phyloP scores from a whole-genome alignment of 2,888 invertebrate genomes.

The Archips xylosteana region DNA sequence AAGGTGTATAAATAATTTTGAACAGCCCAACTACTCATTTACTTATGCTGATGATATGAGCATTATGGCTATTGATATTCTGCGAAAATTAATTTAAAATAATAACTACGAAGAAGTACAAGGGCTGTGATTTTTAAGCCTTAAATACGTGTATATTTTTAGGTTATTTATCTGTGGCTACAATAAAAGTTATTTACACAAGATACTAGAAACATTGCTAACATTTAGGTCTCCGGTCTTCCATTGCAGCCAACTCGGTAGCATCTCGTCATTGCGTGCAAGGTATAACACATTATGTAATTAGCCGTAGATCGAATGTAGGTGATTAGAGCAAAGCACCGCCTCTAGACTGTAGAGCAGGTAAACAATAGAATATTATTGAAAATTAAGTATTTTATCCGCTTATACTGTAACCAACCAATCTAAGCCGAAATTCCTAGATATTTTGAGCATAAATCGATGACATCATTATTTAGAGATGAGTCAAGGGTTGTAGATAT shows the following conservation, averaged over 20 bases:
- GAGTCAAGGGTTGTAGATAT: too few species aligned
- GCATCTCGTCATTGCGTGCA: conserved; percentile 38
- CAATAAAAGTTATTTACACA: background rate
- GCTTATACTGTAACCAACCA: background rate
- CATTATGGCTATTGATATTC: too few species aligned
- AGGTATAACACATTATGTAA: conserved; percentile 18
- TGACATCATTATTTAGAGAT: too few species aligned
- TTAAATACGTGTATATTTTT: too few species aligned
- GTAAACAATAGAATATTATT: background rate
- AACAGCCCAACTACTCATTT: too few species aligned
- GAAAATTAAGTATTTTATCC: background rate
- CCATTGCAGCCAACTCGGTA: conserved; percentile 31
- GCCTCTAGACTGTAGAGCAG: background rate
- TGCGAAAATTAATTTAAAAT: too few species aligned
- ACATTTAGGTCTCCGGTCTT: conserved; percentile 36
- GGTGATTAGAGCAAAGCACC: conserved; percentile 13
- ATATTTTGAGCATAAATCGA: too few species aligned
- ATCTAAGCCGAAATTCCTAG: background rate
- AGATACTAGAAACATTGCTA: conserved; percentile 12
- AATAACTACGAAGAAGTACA: too few species aligned
- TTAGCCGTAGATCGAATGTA: conserved; percentile 5
- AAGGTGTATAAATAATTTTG: too few species aligned
- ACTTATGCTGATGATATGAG: too few species aligned
- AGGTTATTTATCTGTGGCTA: background rate
- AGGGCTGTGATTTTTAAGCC: too few species aligned